Evolutionary conservation across 2,113 vertebrate genomes (phyloP).

Genomic region (Siphamia tubifer): DNA sequence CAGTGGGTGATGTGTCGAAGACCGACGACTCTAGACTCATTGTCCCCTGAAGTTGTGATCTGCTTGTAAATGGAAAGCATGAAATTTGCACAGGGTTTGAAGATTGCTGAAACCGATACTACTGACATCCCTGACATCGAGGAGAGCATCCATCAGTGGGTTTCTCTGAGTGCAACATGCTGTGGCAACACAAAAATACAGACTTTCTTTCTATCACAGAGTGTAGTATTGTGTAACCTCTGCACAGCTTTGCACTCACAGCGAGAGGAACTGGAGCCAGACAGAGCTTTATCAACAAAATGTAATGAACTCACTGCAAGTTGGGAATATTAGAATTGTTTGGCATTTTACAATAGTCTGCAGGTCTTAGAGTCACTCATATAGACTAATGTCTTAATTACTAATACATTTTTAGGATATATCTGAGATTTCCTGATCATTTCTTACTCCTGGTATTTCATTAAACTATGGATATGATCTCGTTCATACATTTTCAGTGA

Average conservation of each 20-base stretch:
- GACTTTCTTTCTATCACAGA: slow-evolving; percentile 23
- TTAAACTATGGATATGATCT: slow-evolving; percentile 15
- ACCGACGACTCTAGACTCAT: slow-evolving; percentile 14
- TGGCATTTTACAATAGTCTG: slow-evolving; percentile 27
- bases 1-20: neutral
- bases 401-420: slow-evolving; percentile 23
- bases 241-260: slow-evolving; percentile 18
- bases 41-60: slow-evolving; percentile 4
- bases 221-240: slow-evolving; percentile 28
- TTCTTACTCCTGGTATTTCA: slow-evolving; percentile 20
- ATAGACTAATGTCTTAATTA: slow-evolving; percentile 54
- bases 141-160: slow-evolving; percentile 24
- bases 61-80: neutral
- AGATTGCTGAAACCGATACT: slow-evolving; percentile 17
- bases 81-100: neutral
- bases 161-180: slow-evolving; percentile 12
- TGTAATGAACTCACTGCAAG: slow-evolving; percentile 40
- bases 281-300: slow-evolving; percentile 42
- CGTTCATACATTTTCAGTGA: slow-evolving; percentile 19
- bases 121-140: slow-evolving; percentile 35
- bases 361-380: slow-evolving; percentile 22
- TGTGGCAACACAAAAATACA: slow-evolving; percentile 3
- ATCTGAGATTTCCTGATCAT: slow-evolving; percentile 21
- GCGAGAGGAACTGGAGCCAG: slow-evolving; percentile 27
- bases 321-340: slow-evolving; percentile 31